Evolutionary conservation across 2,797 vertebrate genomes (phyloP).

Genomic region (Oceanodroma leucorhoa): DNA sequence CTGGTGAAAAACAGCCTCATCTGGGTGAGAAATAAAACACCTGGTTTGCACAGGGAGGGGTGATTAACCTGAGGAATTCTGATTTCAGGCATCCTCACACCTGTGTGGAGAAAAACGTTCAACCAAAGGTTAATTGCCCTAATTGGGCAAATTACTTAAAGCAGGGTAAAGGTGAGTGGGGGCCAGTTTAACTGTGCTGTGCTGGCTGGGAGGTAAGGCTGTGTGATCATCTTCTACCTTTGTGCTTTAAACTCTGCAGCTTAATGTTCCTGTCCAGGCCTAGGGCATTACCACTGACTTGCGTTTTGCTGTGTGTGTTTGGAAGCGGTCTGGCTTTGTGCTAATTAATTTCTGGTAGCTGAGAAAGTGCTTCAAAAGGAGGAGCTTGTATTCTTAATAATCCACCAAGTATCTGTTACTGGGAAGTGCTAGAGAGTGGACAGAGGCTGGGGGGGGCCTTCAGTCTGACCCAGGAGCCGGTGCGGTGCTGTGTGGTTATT

Average conservation of each 20-base stretch:
- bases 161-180: rapidly evolving
- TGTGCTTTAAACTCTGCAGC: rapidly evolving
- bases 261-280: rapidly evolving
- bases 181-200: rapidly evolving
- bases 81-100: background rate
- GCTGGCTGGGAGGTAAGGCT: background rate
- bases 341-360: background rate
- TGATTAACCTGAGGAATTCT: background rate
- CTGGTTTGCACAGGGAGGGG: background rate
- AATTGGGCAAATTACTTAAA: background rate
- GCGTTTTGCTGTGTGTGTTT: background rate
- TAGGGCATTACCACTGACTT: rapidly evolving
- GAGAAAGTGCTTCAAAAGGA: background rate
- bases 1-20: background rate
- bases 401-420: background rate
- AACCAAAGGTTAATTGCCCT: background rate
- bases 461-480: background rate
- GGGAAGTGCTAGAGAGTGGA: background rate
- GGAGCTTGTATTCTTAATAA: background rate
- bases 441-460: background rate
- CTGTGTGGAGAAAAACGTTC: background rate
- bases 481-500: background rate
- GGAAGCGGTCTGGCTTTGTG: background rate
- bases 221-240: rapidly evolving
- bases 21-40: background rate